Evolutionary conservation across 2,113 vertebrate species (phyloP).

Genomic region (Cardinalis cardinalis): DNA sequence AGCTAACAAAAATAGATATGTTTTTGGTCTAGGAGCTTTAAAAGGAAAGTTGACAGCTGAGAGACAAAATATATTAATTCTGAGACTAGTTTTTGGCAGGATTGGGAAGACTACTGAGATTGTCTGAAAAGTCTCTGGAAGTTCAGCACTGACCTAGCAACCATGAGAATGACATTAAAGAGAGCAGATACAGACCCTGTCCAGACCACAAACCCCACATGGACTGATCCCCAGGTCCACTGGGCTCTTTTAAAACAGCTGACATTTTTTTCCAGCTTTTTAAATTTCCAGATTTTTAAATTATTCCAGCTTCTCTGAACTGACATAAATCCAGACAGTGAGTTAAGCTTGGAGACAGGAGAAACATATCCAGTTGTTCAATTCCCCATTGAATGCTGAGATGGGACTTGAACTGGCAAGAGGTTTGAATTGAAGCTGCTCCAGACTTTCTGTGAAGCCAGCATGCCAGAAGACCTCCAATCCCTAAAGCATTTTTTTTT

Average conservation of each 20-base stretch:
- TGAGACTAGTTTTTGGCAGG: conserved; percentile 40
- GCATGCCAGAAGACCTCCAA: conserved; percentile 44
- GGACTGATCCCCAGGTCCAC: neutral
- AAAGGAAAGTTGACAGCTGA: neutral
- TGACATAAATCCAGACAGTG: conserved; percentile 55
- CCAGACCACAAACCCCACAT: conserved; percentile 53
- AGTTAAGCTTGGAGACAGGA: conserved; percentile 50
- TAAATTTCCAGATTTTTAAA: conserved; percentile 37
- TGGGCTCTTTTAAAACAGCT: conserved; percentile 42
- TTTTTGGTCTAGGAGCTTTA: conserved; percentile 33
- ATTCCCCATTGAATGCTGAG: neutral
- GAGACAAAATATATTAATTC: conserved; percentile 46
- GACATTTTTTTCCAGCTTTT: conserved; percentile 53
- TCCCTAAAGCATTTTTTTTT: conserved; percentile 17
- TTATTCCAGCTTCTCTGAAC: conserved; percentile 39
- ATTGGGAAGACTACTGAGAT: conserved; percentile 19
- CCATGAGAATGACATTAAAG: conserved; percentile 45
- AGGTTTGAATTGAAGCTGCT: conserved; percentile 27
- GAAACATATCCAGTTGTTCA: conserved; percentile 36
- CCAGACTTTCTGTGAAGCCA: conserved; percentile 45
- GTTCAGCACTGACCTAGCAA: neutral
- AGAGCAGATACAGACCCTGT: neutral
- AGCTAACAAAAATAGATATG: conserved; percentile 5
- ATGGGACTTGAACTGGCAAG: conserved; percentile 38
- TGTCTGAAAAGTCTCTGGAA: conserved; percentile 41